A percentile compares a stretch with the other conserved stretches of the same genome.
Conservation (phyloP, 2,113 vertebrate species). For the Tylochromis polylepis region DNA sequence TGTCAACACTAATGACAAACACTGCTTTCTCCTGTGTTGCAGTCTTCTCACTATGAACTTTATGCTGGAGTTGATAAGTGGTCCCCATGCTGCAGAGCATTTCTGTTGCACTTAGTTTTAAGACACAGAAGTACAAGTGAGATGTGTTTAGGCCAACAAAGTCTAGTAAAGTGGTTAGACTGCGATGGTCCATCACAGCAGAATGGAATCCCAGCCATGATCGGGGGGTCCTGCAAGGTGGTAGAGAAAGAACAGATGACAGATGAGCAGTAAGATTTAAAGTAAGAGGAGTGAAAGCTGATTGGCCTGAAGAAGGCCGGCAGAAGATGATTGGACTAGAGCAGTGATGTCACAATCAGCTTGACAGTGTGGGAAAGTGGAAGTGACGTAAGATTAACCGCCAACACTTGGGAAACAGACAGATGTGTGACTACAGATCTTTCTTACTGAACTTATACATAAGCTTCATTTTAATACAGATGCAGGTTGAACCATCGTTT, state of each 20-base stretch:
- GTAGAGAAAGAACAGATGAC: neutral
- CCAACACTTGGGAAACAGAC: neutral
- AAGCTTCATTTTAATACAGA: neutral
- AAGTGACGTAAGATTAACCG: neutral
- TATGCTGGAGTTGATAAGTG: neutral
- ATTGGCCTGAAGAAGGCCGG: neutral
- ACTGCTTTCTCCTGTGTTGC: neutral
- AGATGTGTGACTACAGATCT: neutral
- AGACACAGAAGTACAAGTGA: neutral
- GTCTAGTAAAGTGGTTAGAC: neutral
- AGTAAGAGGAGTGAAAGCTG: neutral
- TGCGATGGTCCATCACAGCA: neutral
- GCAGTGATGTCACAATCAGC: neutral
- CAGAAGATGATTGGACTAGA: neutral
- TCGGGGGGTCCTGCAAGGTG: too few species aligned
- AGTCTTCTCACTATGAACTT: neutral
- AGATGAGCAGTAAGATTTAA: neutral
- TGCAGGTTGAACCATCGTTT: rapidly evolving
- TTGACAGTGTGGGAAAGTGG: neutral
- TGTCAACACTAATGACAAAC: neutral
- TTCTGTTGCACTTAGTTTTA: neutral
- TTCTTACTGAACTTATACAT: neutral
- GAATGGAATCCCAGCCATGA: too few species aligned
- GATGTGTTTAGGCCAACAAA: neutral
- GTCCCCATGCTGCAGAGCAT: neutral